A percentile compares a stretch with the other conserved stretches of the same genome.
phyloP scores from a whole-genome alignment of 1,140 invertebrate species.

The Zaprionus capensis region DNA sequence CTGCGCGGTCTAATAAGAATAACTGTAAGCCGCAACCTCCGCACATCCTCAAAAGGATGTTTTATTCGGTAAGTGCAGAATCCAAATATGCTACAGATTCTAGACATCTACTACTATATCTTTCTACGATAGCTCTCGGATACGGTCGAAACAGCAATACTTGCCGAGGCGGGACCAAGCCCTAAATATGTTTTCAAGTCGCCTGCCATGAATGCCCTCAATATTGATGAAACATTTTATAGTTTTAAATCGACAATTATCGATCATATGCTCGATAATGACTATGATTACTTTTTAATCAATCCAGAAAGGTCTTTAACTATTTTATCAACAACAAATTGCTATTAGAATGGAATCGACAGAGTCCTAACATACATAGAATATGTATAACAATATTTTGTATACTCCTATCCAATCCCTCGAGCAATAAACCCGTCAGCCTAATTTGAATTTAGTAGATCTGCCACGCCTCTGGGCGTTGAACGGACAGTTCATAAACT shows the following conservation, averaged over 20 bases:
- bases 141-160: slow-evolving; percentile 8
- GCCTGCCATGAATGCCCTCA: slow-evolving; percentile 49
- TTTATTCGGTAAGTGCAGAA: background rate
- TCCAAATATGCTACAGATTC: background rate
- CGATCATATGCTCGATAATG: slow-evolving; percentile 31
- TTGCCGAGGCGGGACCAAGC: slow-evolving; percentile 14
- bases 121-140: slow-evolving; percentile 33
- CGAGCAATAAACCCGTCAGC: slow-evolving; percentile 17
- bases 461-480: slow-evolving; percentile 53
- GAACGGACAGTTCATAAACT: slow-evolving; percentile 47
- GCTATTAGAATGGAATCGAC: background rate
- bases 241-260: slow-evolving; percentile 49
- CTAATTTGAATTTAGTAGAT: slow-evolving; percentile 53
- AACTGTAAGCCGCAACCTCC: background rate
- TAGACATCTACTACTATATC: background rate
- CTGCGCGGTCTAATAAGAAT: background rate
- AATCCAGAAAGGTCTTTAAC: background rate
- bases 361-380: background rate
- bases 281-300: background rate
- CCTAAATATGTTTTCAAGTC: slow-evolving; percentile 33
- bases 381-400: slow-evolving; percentile 1
- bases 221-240: slow-evolving; percentile 26
- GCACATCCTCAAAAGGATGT: background rate
- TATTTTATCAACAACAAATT: background rate
- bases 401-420: background rate